phyloP scores from a whole-genome alignment of 1,140 invertebrate genomes.

The Euwallacea similis region DNA sequence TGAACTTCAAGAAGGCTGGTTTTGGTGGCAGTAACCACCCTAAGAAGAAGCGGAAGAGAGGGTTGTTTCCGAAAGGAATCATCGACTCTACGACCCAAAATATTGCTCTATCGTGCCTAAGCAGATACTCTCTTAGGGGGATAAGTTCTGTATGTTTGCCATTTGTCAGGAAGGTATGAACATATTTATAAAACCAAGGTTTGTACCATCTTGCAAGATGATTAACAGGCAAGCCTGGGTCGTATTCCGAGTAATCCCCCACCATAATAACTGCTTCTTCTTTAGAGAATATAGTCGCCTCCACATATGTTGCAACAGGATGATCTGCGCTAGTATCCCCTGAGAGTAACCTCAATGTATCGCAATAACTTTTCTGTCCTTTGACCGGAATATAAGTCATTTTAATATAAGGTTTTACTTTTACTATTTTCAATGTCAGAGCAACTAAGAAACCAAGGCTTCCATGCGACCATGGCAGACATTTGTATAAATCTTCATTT shows the following conservation, averaged over 20 bases:
- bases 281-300: conserved; percentile 59
- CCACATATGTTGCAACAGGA: conserved; percentile 57
- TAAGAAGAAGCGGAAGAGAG: conserved; percentile 51
- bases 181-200: conserved; percentile 69
- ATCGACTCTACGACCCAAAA: conserved; percentile 63
- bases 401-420: conserved; percentile 58
- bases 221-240: conserved; percentile 54
- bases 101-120: conserved; percentile 60
- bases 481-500: conserved; percentile 56
- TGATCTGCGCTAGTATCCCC: conserved; percentile 40
- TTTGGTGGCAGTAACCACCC: conserved; percentile 58
- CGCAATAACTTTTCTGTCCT: conserved; percentile 58
- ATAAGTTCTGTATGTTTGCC: conserved; percentile 58
- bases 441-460: conserved; percentile 61
- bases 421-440: conserved; percentile 57
- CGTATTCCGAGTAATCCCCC: conserved; percentile 57
- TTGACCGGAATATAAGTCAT: conserved; percentile 60
- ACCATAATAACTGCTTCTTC: conserved; percentile 61
- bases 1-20: conserved; percentile 59
- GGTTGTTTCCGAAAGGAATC: conserved; percentile 59
- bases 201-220: conserved; percentile 59
- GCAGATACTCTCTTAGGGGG: conserved; percentile 59
- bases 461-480: conserved; percentile 62
- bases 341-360: conserved; percentile 57
- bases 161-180: conserved; percentile 57